Evolutionary conservation across 64 coral and sea anemone species (phyloP).

Genomic region (Pocillopora verrucosa): DNA sequence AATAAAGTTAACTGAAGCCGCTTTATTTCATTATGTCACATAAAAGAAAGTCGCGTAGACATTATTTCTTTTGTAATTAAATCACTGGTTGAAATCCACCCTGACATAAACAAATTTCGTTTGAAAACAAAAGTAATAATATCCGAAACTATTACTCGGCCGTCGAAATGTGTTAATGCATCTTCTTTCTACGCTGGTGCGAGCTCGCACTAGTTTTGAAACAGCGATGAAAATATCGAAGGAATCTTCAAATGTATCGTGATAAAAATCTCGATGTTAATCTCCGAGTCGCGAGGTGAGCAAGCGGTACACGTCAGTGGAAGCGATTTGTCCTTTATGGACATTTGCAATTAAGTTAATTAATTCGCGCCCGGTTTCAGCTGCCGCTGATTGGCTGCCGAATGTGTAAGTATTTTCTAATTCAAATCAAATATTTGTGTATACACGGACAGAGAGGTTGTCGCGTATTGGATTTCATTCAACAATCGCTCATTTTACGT

Average conservation of each 20-base stretch:
- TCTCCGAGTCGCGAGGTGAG: not conserved
- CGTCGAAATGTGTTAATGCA: not conserved
- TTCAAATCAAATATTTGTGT: slow-evolving; percentile 34
- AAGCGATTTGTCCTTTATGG: not conserved
- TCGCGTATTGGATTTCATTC: slow-evolving; percentile 39
- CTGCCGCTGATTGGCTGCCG: slow-evolving; percentile 20
- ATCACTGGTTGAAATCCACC: slow-evolving; percentile 6
- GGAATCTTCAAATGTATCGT: slow-evolving; percentile 14
- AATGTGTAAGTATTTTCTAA: slow-evolving; percentile 31
- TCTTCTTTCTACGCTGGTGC: not conserved
- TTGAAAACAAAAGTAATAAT: not conserved
- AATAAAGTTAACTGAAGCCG: not conserved
- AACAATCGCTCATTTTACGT: slow-evolving; percentile 50
- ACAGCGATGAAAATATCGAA: slow-evolving; percentile 10
- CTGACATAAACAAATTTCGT: not conserved
- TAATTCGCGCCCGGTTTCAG: slow-evolving; percentile 17
- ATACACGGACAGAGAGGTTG: slow-evolving; percentile 24
- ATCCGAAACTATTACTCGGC: not conserved
- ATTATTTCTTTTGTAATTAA: not conserved
- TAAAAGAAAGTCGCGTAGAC: not conserved
- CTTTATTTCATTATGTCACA: not conserved
- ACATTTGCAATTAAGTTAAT: slow-evolving; percentile 38
- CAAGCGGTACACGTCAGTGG: not conserved
- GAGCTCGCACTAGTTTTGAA: not conserved
- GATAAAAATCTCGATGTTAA: slow-evolving; percentile 21